Conservation (phyloP, 2,888 invertebrate genomes). For the Meloe dianella region DNA sequence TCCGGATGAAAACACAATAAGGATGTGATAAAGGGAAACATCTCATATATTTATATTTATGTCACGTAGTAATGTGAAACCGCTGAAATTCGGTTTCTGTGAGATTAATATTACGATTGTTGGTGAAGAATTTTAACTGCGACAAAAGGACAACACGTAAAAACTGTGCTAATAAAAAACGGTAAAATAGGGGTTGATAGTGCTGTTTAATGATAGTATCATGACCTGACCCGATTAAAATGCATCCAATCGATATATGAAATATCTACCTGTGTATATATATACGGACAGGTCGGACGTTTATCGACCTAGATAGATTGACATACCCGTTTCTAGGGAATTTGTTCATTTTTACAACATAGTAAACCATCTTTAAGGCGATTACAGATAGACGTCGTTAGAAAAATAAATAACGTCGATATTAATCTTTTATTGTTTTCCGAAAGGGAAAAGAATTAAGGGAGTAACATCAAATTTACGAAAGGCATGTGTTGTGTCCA, state of each 20-base stretch:
- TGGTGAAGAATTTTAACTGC: not conserved
- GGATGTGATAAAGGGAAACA: not conserved
- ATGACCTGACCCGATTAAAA: not conserved
- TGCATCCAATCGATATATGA: conserved; percentile 8
- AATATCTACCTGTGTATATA: not conserved
- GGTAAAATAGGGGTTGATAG: not conserved
- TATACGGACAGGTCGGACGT: not conserved
- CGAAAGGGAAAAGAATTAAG: too few species aligned
- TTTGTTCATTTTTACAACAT: too few species aligned
- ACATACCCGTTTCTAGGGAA: not conserved
- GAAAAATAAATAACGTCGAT: too few species aligned
- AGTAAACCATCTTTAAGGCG: too few species aligned
- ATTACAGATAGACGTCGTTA: too few species aligned
- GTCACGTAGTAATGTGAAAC: not conserved
- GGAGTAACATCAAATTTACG: too few species aligned
- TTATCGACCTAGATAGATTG: not conserved
- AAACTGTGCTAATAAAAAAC: not conserved
- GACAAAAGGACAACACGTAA: too few species aligned
- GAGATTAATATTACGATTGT: not conserved
- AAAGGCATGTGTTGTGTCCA: too few species aligned
- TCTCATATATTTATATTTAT: not conserved
- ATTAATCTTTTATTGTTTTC: too few species aligned
- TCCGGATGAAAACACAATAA: not conserved
- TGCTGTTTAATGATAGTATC: not conserved
- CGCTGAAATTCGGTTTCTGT: not conserved